Base-by-base conservation (phyloP, 2,888 invertebrate genomes). In the Plebejus melissa region DNA sequence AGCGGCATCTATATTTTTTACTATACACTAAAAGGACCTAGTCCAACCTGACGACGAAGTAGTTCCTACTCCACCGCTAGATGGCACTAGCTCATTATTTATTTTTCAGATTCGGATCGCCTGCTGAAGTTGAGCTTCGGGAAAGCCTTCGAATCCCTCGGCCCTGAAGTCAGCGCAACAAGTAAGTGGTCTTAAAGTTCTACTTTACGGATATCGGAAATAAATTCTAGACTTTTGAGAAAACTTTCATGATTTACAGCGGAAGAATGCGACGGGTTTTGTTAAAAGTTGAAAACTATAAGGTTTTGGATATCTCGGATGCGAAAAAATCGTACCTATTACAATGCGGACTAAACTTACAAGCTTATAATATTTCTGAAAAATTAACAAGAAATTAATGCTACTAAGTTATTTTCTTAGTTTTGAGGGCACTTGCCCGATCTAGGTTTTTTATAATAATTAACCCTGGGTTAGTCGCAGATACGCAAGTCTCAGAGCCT, bases 91-190 rank as follows among this genome's bases (percentile, higher is more conserved):
- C 41, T 28, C 41, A 7, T n/a, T 28, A 74, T 54, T 76, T 80
- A 84, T 84, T 80, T 89, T 89, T 76, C 90, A 94, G 94, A 94
- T 88, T 92, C 92, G 4, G 94, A 94, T 83, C 90, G 93, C 9
- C 85, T 93, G 69, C 83, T 92, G 77, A 94, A 92, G 82, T 80
- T 94, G 77, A 94, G 94, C 86, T 94, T 90, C 80, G 94, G 88
- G 79, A 94, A 91, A 87, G 94, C 90, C 58, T 94, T 90, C 85
- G 94, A 95, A 83, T 95, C 95, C 82, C 94, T 95, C 77, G 96
- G 96, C 78, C 96, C 96, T 57, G 96, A 95, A 94, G 96, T 96
- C 83, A 96, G 96, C 91, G 96, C 96, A 83, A 96, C 96, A 88
- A 95, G 96, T 96, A 94, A 96, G 96, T 95, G 79, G 74, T 32